Conservation (phyloP, 1,140 invertebrate genomes). For the Ips nitidus region DNA sequence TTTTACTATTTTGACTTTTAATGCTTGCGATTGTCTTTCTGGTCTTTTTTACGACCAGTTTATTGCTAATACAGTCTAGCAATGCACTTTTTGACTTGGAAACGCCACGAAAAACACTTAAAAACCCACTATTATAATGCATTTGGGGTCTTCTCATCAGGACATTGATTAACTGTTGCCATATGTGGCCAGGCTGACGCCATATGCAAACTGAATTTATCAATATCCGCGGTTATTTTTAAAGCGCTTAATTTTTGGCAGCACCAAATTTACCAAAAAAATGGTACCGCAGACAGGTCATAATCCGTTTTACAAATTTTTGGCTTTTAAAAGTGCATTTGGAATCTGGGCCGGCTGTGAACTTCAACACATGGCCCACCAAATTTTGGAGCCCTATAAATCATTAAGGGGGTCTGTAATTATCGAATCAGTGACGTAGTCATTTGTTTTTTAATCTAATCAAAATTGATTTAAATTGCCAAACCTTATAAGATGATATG, state of each 20-base stretch:
- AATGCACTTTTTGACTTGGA: too few relatives aligned
- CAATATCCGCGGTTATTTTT: conserved; percentile 17
- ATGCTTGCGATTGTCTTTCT: too few relatives aligned
- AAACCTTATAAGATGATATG: too few relatives aligned
- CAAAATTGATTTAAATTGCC: too few relatives aligned
- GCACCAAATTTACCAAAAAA: not conserved
- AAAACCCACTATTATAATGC: too few relatives aligned
- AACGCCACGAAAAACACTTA: not conserved
- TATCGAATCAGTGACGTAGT: too few relatives aligned
- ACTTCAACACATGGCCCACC: conserved; percentile 13
- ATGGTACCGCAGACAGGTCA: conserved; percentile 1
- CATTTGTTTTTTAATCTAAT: too few relatives aligned
- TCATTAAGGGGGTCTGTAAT: not conserved
- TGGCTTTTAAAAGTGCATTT: too few relatives aligned
- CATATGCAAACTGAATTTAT: conserved; percentile 12
- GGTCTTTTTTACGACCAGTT: too few relatives aligned
- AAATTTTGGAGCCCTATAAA: not conserved
- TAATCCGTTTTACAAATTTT: not conserved
- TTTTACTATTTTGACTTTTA: too few relatives aligned
- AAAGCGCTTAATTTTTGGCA: conserved; percentile 13
- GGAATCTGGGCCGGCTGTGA: not conserved
- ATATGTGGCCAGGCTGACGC: conserved; percentile 6
- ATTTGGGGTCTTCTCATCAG: not conserved
- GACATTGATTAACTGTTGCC: conserved; percentile 1
- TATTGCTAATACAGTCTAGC: too few relatives aligned